Conservation (phyloP, 2,113 vertebrate genomes). For the Lagopus leucura region DNA sequence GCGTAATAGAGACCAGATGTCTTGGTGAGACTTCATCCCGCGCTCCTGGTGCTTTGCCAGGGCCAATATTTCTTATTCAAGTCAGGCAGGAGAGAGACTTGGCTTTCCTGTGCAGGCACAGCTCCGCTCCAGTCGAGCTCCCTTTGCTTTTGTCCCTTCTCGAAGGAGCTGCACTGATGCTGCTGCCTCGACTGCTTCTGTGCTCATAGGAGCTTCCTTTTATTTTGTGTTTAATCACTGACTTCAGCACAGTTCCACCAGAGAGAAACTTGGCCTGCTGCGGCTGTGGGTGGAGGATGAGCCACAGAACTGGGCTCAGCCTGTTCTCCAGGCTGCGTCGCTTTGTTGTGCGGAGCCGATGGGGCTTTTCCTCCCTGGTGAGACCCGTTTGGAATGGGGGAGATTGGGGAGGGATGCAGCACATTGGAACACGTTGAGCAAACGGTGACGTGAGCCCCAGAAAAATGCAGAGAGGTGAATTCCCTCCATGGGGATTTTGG, state of each 20-base stretch:
- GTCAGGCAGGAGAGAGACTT: not conserved
- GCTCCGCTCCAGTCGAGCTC: not conserved
- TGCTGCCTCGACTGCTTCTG: fast-evolving
- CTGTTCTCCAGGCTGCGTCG: not conserved
- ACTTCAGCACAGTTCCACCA: not conserved
- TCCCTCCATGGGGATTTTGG: not conserved
- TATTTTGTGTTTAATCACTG: not conserved
- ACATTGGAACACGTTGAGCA: fast-evolving
- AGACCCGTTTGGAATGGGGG: not conserved
- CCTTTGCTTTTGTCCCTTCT: not conserved
- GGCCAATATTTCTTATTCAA: conserved; percentile 10
- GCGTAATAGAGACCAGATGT: conserved; percentile 49
- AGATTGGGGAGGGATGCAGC: not conserved
- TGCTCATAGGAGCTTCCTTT: not conserved
- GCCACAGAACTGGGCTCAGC: not conserved
- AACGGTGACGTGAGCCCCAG: fast-evolving
- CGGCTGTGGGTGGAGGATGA: conserved; percentile 34
- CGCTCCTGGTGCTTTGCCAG: not conserved
- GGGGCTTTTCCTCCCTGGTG: not conserved
- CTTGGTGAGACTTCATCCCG: not conserved
- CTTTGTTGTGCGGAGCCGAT: not conserved
- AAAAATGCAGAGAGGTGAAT: fast-evolving
- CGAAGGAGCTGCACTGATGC: fast-evolving
- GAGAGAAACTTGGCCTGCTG: not conserved
- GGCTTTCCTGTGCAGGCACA: not conserved